phyloP scores from a whole-genome alignment of 2,113 vertebrate species.

The Leucoraja erinaceus region DNA sequence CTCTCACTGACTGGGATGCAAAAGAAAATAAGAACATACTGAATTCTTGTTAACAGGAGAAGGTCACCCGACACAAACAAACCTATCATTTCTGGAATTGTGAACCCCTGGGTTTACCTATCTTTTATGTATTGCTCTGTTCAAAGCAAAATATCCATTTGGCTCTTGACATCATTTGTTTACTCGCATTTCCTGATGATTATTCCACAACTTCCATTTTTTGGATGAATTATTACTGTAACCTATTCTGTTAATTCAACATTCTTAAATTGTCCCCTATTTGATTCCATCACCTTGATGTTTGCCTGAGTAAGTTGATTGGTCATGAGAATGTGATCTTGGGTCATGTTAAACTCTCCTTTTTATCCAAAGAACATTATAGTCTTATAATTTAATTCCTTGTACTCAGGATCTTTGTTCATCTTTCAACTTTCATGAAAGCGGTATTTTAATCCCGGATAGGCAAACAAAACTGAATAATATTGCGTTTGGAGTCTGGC shows the following conservation, averaged over 20 bases:
- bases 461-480: background rate
- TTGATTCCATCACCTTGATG: background rate
- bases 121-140: background rate
- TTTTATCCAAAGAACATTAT: constrained; percentile 30
- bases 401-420: constrained; percentile 18
- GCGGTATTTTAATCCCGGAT: background rate
- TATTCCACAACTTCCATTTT: background rate
- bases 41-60: background rate
- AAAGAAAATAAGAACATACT: background rate
- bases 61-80: background rate
- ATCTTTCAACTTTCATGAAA: background rate
- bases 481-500: background rate
- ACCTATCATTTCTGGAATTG: background rate
- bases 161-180: background rate
- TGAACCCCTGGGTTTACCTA: background rate
- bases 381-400: background rate
- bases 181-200: background rate
- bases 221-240: background rate
- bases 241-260: background rate
- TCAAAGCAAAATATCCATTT: background rate
- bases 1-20: constrained; percentile 6
- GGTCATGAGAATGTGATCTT: background rate
- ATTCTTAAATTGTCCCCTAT: background rate
- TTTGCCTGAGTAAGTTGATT: background rate
- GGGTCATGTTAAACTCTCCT: background rate